Evolutionary conservation across 2,797 vertebrate genomes (phyloP), one percentile per base, ranked within the genome.

Genomic region (Microtus obscurus): DNA sequence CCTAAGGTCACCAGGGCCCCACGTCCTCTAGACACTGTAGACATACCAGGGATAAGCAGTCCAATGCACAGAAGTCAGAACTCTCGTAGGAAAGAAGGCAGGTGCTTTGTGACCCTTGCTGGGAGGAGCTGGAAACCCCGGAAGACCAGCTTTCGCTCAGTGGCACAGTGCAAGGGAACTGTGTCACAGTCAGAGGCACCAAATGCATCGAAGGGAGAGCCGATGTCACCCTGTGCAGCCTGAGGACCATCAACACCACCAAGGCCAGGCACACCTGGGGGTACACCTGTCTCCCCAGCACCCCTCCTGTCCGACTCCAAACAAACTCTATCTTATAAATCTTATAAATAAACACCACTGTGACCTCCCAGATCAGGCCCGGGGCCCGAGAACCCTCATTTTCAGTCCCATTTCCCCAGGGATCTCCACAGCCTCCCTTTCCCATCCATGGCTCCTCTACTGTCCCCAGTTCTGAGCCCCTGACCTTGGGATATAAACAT

Each of bases 191-290:
- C 43, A 79, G 61, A 14, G 48, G 19, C 40, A 0, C 10, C 29
- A 19, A 14, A 27, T 0, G 3, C 43, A 19, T 34, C 12, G 14
- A 37, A 63, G 48, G 11, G 34, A 80, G 23, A 37, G 65, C 19
- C 34, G 25, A 17, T 1, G 43, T n/a, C 14, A 9, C n/a, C 1
- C n/a, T 0, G 12, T 10, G 0, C 19, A 16, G 29, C 37, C 88
- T 8, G 48, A 43, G 65, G 63, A 16, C 5, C 37, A 45, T 43
- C 29, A 61, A 23, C 12, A 63, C 27, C 56, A 83, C 59, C 27
- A 34, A 63, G 56, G 40, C 27, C 37, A 83, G 51, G 40, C 61
- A 12, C 9, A 29, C 43, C 43, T 27, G 8, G 43, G 37, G 16
- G 37, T 0, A 4, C 19, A 23, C 25, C 4, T 5, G 43, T 69